Evolutionary conservation across 2,113 vertebrate species (phyloP).

Genomic region (Oncorhynchus gorbuscha): DNA sequence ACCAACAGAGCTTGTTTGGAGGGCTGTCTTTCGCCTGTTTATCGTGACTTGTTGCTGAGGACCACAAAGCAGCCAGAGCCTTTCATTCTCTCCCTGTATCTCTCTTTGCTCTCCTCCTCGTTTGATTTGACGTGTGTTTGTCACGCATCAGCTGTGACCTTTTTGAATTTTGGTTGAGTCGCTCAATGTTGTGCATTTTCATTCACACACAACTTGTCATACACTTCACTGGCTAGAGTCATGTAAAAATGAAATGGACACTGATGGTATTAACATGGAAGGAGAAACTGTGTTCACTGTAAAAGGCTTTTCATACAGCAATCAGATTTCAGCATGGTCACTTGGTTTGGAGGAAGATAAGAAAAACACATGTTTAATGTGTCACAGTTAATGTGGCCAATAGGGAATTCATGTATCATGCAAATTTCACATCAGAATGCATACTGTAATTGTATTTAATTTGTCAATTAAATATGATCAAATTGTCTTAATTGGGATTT

Average conservation of each 20-base stretch:
- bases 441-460: no score
- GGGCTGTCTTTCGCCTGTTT: conserved; percentile 54
- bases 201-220: conserved; percentile 43
- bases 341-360: neutral
- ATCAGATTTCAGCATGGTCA: neutral
- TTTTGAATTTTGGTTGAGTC: conserved; percentile 62
- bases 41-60: conserved; percentile 26
- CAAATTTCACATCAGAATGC: no score
- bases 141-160: conserved; percentile 53
- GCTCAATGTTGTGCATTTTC: conserved; percentile 42
- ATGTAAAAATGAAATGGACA: conserved; percentile 49
- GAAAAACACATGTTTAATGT: neutral
- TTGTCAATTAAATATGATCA: no score
- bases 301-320: neutral
- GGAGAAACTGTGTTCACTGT: neutral
- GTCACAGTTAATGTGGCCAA: no score
- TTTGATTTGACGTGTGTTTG: conserved; percentile 58
- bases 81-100: conserved; percentile 42
- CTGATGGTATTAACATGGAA: conserved; percentile 33
- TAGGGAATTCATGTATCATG: no score
- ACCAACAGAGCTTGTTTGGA: conserved; percentile 51
- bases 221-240: conserved; percentile 40
- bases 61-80: conserved; percentile 26
- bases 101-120: conserved; percentile 36
- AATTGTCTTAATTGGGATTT: no score